These are phyloP conservation scores for Drosophila kambysellisi DNA, from an alignment of 2,888 invertebrate species.

Conservation along the genomic window DNA sequence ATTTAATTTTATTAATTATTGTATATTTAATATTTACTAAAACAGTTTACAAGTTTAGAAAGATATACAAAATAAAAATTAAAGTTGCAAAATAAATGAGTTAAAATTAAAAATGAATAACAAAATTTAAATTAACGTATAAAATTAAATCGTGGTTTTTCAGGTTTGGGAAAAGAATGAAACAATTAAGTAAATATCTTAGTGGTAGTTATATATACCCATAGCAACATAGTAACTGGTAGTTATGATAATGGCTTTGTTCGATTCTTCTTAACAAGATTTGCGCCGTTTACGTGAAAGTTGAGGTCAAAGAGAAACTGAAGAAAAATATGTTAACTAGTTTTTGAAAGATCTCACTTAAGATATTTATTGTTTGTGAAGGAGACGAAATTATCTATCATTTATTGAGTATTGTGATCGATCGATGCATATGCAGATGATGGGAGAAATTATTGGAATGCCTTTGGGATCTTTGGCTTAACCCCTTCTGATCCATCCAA, in stretches of 20 bases:
- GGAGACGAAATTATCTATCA: not conserved
- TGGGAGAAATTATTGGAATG: conserved; percentile 3
- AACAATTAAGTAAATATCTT: not conserved
- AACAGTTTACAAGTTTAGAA: not conserved
- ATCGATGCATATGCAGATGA: conserved; percentile 32
- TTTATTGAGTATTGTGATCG: conserved; percentile 23
- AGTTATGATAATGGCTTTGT: not conserved
- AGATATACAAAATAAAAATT: too few relatives aligned
- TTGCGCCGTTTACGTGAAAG: not conserved
- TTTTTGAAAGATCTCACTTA: not conserved
- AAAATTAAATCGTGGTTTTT: not conserved
- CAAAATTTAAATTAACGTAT: not conserved
- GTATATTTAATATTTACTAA: not conserved
- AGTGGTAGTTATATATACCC: not conserved
- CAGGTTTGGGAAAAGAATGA: not conserved
- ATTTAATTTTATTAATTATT: too few relatives aligned
- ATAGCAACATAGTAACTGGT: not conserved
- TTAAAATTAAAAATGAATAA: not conserved
- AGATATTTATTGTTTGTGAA: not conserved
- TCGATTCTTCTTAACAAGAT: not conserved
- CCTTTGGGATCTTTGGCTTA: conserved; percentile 9
- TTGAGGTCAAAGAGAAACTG: not conserved
- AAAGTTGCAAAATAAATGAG: too few relatives aligned
- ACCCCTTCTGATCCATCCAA: conserved; percentile 20
- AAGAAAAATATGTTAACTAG: not conserved